Evolutionary conservation across 2,888 invertebrate genomes (phyloP).

Genomic region (Anthrax anthrax): DNA sequence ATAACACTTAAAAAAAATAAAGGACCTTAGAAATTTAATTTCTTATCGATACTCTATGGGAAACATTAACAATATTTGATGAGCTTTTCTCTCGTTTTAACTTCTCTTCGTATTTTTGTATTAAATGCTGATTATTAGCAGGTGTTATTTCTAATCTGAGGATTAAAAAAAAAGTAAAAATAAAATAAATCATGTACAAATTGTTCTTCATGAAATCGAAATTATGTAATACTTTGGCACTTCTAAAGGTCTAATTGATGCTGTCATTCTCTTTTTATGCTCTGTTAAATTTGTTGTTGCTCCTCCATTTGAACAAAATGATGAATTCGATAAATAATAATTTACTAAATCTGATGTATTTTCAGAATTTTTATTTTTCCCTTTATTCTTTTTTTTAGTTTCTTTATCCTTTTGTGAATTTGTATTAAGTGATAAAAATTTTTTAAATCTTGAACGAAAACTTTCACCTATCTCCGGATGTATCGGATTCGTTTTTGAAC

Average conservation of each 20-base stretch:
- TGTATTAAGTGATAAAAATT: slow-evolving; percentile 12
- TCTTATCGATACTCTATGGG: neutral
- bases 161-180: neutral
- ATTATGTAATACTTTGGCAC: slow-evolving; percentile 14
- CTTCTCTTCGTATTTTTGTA: slow-evolving; percentile 13
- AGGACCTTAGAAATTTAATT: neutral
- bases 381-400: neutral
- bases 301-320: slow-evolving; percentile 10
- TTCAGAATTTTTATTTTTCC: neutral
- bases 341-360: slow-evolving; percentile 11
- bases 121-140: slow-evolving; percentile 13
- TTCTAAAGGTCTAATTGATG: slow-evolving; percentile 10
- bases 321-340: slow-evolving; percentile 13
- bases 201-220: neutral
- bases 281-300: neutral
- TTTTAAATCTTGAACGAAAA: slow-evolving; percentile 14
- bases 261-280: slow-evolving; percentile 7
- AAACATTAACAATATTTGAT: neutral
- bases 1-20: too few relatives aligned
- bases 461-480: slow-evolving; percentile 7
- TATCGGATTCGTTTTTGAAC: slow-evolving; percentile 11
- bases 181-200: neutral
- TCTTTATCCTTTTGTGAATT: slow-evolving; percentile 10
- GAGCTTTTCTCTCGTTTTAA: neutral
- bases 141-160: slow-evolving; percentile 14